phyloP scores from a whole-genome alignment of 2,888 invertebrate genomes.

The Stenodera caucasica region DNA sequence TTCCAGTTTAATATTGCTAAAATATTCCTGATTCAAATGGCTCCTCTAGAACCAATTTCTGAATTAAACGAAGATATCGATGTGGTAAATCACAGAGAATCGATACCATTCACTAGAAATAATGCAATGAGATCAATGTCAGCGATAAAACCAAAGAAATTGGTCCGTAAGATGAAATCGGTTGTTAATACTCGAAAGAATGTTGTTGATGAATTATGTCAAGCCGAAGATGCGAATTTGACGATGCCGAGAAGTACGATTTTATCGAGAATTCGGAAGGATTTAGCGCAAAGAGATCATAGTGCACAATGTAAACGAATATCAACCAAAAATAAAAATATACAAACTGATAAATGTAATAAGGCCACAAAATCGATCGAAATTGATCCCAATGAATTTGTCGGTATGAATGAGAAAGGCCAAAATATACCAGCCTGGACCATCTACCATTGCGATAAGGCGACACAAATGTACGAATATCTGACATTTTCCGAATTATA shows the following conservation, averaged over 20 bases:
- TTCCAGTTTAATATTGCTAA: too few relatives aligned
- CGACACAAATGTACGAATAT: conserved; percentile 44
- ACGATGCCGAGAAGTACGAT: conserved; percentile 16
- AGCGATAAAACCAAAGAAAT: too few relatives aligned
- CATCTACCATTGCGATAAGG: conserved; percentile 10
- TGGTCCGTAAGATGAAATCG: too few relatives aligned
- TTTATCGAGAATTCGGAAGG: conserved; percentile 11
- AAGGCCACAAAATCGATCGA: not conserved
- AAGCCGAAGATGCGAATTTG: conserved; percentile 11
- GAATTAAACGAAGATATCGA: conserved; percentile 19
- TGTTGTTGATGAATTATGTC: conserved; percentile 10
- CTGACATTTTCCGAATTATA: conserved; percentile 43
- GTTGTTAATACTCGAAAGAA: too few relatives aligned
- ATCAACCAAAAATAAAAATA: conserved; percentile 9
- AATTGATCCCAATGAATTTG: conserved; percentile 17
- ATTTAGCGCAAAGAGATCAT: conserved; percentile 13
- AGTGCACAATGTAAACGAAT: conserved; percentile 4
- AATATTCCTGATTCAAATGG: too few relatives aligned
- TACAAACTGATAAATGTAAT: conserved; percentile 19
- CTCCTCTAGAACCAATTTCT: conserved; percentile 4
- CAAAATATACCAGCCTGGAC: conserved; percentile 15
- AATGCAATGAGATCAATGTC: not conserved
- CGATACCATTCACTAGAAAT: conserved; percentile 8
- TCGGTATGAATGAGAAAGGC: conserved; percentile 18
- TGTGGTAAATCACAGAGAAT: conserved; percentile 2